Evolutionary conservation across 2,113 vertebrate species (phyloP), one percentile per base, ranked within the genome.

Genomic region (Eubucco bourcierii): DNA sequence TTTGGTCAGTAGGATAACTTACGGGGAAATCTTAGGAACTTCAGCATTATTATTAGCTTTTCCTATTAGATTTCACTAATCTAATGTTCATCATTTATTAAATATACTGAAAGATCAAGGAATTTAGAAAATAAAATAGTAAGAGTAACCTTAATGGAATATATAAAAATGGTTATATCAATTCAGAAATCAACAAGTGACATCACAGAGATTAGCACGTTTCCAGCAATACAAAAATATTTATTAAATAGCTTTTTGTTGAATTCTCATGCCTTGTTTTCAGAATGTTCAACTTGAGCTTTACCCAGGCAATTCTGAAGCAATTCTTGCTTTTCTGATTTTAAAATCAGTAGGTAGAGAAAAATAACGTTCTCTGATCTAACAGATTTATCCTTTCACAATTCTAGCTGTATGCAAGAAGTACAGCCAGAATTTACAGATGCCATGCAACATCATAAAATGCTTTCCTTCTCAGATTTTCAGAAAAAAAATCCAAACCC

Each of bases 121-220:
- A 90, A 74, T 79, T 90, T 72, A 53, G 31, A 14, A 56, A 84
- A 80, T 7, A 65, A 89, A 84, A 67, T 13, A 53, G 6, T 64
- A 59, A 6, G 61, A 85, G 59, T 31, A 70, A 66, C 52, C 8
- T 46, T 28, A 80, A 16, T 31, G 77, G 52, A 77, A 88, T 61
- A 58, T 79, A 76, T 15, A 74, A 31, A 68, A 88, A 18, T 37
- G 15, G 34, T 84, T 86, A 44, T 23, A 80, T 74, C 46, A 80
- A 74, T 67, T 34, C 60, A 71, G 47, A 89, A 87, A 91, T 91
- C 94, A 94, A 94, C 91, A 96, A 91, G 93, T 94, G 89, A 93
- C 44, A 59, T 80, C 64, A 74, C 27, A 77, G 14, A 75, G 37
- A 83, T 9, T 13, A 85, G 23, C 47, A 65, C 86, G 67, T 70